Conservation (phyloP, 2,797 vertebrate genomes). For the Syndactyla subalaris region DNA sequence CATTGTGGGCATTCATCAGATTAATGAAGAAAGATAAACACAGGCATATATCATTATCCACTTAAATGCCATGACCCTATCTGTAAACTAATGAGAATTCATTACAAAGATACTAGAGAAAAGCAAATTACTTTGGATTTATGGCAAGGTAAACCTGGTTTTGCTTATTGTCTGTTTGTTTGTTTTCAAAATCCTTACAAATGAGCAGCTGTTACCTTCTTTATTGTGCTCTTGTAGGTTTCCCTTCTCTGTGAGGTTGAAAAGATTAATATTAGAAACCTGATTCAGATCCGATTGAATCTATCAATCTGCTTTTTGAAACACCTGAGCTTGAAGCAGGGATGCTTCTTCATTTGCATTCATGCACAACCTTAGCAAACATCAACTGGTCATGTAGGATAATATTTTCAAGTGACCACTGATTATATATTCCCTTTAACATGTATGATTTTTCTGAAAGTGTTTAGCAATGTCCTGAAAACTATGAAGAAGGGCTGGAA, state of each 20-base stretch:
- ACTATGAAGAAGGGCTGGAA: background rate
- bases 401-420: background rate
- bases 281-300: background rate
- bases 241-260: background rate
- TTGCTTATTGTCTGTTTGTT: constrained; percentile 28
- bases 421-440: background rate
- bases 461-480: background rate
- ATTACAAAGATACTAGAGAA: constrained; percentile 54
- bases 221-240: constrained; percentile 1
- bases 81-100: constrained; percentile 69
- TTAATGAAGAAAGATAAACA: constrained; percentile 30
- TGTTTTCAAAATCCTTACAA: constrained; percentile 48
- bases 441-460: background rate
- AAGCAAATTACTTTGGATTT: constrained; percentile 70
- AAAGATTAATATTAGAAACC: background rate
- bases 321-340: background rate
- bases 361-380: background rate
- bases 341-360: background rate
- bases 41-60: background rate
- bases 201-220: constrained; percentile 23
- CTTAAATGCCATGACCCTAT: background rate
- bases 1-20: background rate
- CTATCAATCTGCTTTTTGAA: background rate
- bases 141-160: constrained; percentile 52
- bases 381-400: fast-evolving